phyloP scores from a whole-genome alignment of 2,888 invertebrate species.

The Nudaria mundana region DNA sequence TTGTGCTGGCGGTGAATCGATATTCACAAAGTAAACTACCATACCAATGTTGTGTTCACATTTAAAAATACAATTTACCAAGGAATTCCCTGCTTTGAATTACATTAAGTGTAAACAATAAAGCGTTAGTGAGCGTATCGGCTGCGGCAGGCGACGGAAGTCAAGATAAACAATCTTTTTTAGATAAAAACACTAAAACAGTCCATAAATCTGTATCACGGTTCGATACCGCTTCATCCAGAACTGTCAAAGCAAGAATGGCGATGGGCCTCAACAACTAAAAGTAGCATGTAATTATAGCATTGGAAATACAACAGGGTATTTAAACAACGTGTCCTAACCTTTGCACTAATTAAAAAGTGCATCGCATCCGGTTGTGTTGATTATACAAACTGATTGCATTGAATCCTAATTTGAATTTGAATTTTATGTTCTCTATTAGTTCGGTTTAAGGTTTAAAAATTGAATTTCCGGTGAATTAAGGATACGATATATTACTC shows the following conservation, averaged over 20 bases:
- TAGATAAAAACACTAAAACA: slow-evolving; percentile 76
- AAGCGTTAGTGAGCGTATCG: slow-evolving; percentile 77
- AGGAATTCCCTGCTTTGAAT: slow-evolving; percentile 80
- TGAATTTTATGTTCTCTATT: slow-evolving; percentile 62
- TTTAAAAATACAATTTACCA: slow-evolving; percentile 77
- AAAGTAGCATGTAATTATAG: slow-evolving; percentile 44
- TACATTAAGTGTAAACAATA: slow-evolving; percentile 81
- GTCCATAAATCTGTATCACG: slow-evolving; percentile 70
- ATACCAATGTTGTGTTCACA: slow-evolving; percentile 57
- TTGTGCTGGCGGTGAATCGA: slow-evolving; percentile 51
- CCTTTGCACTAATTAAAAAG: slow-evolving; percentile 75
- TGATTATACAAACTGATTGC: slow-evolving; percentile 65
- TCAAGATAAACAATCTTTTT: slow-evolving; percentile 79
- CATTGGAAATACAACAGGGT: slow-evolving; percentile 44
- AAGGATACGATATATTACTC: slow-evolving; percentile 46
- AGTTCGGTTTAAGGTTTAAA: slow-evolving; percentile 52
- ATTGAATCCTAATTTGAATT: slow-evolving; percentile 71
- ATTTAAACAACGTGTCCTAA: slow-evolving; percentile 52
- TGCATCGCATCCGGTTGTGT: slow-evolving; percentile 61
- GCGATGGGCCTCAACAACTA: slow-evolving; percentile 31
- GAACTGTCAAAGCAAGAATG: slow-evolving; percentile 56
- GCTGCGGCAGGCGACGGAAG: slow-evolving; percentile 76
- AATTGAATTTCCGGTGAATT: slow-evolving; percentile 64
- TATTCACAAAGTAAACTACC: slow-evolving; percentile 61
- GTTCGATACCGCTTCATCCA: slow-evolving; percentile 60